A percentile compares a stretch with the other conserved stretches of the same genome.
Evolutionary conservation across 1,140 invertebrate genomes (phyloP).

Genomic region (Drosophila setifemur): DNA sequence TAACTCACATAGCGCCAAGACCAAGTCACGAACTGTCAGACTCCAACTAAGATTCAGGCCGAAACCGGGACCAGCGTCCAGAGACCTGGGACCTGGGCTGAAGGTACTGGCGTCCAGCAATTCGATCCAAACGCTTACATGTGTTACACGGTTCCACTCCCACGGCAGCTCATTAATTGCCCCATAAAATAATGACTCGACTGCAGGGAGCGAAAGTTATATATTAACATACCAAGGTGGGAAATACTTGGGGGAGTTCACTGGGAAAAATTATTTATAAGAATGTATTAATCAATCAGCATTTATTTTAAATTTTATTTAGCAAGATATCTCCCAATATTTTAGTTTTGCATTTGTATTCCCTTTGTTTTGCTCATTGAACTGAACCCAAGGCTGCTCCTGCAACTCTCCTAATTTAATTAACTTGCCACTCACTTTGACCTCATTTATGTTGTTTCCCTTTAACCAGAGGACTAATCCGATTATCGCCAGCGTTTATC

Average conservation of each 20-base stretch:
- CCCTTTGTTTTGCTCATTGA: background rate
- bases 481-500: conserved; percentile 19
- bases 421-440: conserved; percentile 15
- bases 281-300: too few species aligned
- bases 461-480: conserved; percentile 17
- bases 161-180: conserved; percentile 69
- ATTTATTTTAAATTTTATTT: too few species aligned
- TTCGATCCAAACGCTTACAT: conserved; percentile 51
- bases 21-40: conserved; percentile 73
- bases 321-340: too few species aligned
- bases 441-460: conserved; percentile 16
- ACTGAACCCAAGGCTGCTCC: background rate
- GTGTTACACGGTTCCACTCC: conserved; percentile 59
- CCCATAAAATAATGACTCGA: conserved; percentile 63
- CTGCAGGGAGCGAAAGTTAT: conserved; percentile 13
- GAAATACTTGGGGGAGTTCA: background rate
- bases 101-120: conserved; percentile 6
- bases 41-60: conserved; percentile 1
- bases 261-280: background rate
- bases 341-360: background rate
- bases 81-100: too few species aligned
- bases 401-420: conserved; percentile 8
- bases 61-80: conserved; percentile 6
- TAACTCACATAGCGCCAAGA: conserved; percentile 79
- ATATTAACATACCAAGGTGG: background rate